A percentile compares a stretch with the other conserved stretches of the same genome.
These are phyloP conservation scores for Cheumatopsyche charites DNA, from an alignment of 1,140 invertebrate genomes.

Conservation along the genomic window DNA sequence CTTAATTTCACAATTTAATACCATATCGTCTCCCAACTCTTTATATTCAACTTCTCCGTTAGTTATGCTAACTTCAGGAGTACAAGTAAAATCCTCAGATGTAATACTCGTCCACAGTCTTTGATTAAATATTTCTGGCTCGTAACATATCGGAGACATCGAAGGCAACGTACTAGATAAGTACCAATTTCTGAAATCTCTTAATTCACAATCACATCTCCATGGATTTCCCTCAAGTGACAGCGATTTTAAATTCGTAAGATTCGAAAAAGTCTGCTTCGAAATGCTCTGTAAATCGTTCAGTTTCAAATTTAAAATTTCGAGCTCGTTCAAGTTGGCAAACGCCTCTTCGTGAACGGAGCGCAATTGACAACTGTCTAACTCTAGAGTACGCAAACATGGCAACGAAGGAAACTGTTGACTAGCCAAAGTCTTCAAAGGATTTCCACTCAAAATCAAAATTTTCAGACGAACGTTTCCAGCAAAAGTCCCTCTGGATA, in stretches of 20 bases:
- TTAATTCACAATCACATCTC: constrained; percentile 80
- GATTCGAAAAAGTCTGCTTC: constrained; percentile 68
- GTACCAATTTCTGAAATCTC: constrained; percentile 76
- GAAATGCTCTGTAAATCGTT: constrained; percentile 72
- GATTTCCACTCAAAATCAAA: constrained; percentile 74
- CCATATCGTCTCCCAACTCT: constrained; percentile 70
- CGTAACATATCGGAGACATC: constrained; percentile 66
- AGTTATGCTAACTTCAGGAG: constrained; percentile 65
- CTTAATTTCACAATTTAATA: constrained; percentile 78
- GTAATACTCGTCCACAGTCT: constrained; percentile 71
- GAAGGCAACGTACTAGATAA: constrained; percentile 68
- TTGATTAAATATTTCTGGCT: constrained; percentile 64
- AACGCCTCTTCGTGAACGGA: constrained; percentile 71
- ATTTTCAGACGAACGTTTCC: constrained; percentile 74
- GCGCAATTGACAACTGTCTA: constrained; percentile 71
- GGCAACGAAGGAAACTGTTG: constrained; percentile 75
- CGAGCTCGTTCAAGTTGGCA: constrained; percentile 68
- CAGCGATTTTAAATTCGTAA: constrained; percentile 72
- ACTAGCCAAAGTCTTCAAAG: constrained; percentile 64
- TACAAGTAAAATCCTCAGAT: constrained; percentile 74
- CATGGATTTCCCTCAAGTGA: constrained; percentile 80
- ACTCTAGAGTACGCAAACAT: constrained; percentile 72
- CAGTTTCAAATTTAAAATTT: constrained; percentile 72
- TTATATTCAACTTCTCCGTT: constrained; percentile 13
- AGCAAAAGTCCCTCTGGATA: constrained; percentile 74